A percentile compares a stretch with the other conserved stretches of the same genome.
Conservation (phyloP, 2,113 vertebrate genomes). For the Sinosuthora webbiana region DNA sequence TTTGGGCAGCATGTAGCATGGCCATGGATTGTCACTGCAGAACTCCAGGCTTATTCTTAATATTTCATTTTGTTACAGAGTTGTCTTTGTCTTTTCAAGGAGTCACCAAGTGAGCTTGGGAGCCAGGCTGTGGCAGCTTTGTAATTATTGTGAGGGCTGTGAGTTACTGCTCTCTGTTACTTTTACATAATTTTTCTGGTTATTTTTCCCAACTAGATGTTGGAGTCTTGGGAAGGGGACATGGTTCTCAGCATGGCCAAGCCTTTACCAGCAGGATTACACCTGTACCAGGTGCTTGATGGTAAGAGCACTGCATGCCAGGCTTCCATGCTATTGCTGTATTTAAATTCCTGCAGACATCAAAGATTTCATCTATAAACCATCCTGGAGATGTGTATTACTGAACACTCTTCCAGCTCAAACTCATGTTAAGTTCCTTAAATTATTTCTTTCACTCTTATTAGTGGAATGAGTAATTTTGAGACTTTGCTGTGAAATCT, state of each 20-base stretch:
- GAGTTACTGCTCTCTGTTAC: not conserved
- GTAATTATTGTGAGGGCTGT: not conserved
- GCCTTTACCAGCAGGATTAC: constrained; percentile 88
- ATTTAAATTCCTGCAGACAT: not conserved
- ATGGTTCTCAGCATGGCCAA: constrained; percentile 87
- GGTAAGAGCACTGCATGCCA: constrained; percentile 70
- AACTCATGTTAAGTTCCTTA: not conserved
- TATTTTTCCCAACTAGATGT: constrained; percentile 41
- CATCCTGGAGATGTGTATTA: not conserved
- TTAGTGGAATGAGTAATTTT: not conserved
- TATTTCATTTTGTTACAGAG: not conserved
- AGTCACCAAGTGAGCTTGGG: not conserved
- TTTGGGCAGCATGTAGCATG: not conserved
- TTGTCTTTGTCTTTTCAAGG: not conserved
- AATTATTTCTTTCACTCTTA: not conserved
- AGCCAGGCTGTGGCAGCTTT: not conserved
- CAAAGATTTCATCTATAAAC: not conserved
- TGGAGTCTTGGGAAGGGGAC: constrained; percentile 89
- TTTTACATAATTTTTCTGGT: not conserved
- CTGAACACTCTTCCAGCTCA: not conserved
- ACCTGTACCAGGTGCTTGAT: constrained; percentile 83
- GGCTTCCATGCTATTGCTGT: not conserved
- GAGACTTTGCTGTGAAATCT: not conserved
- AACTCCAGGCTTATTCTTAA: not conserved
- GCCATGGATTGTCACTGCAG: not conserved